Base-by-base conservation (phyloP, 23 tunicate species). In the Ascidia mentula region DNA sequence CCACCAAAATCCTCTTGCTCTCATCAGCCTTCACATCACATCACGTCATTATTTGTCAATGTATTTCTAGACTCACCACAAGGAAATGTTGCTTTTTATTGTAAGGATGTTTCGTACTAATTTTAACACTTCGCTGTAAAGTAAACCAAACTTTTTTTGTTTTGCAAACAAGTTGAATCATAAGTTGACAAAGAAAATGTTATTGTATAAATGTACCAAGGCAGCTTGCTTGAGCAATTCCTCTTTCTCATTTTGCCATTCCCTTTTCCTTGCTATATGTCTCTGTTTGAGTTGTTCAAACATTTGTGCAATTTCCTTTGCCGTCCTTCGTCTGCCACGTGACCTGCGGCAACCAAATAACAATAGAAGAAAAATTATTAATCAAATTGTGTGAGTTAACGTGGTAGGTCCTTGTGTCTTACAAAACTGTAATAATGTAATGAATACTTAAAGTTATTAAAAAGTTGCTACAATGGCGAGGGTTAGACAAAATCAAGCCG, bases 301-400 rank as follows among this genome's bases (percentile, higher is more conserved):
- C 93, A 94, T 88, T 34, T 84, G 82, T 9, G 98, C 98, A 32
- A 94, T 94, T 71, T 94, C 98, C 34, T 89, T 80, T 3, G 98
- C 98, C 3, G 94, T 87, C 15, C 98, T 83, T 31, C 89, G 85
- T 35, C 79, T 80, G 15, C 89, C 89, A 9, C 89, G 82, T 9
- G 96, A 85, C 76, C 91, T 87, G 31, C 3, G 15, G 4, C 38
- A 36, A 28, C 34, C 17, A 28, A 13, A 9, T 28, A 53, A 53
- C 65, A 3, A 6, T n/a, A n/a, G n/a, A n/a, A n/a, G n/a, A n/a
- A n/a, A n/a, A n/a, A n/a, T n/a, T n/a, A n/a, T n/a, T n/a, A n/a
- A n/a, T n/a, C n/a, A n/a, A n/a, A n/a, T n/a, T n/a, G n/a, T n/a
- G n/a, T n/a, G n/a, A n/a, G n/a, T n/a, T n/a, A n/a, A n/a, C n/a